These are phyloP conservation scores for Rapana venosa DNA, from an alignment of 2,888 invertebrate genomes.

Conservation along the genomic window DNA sequence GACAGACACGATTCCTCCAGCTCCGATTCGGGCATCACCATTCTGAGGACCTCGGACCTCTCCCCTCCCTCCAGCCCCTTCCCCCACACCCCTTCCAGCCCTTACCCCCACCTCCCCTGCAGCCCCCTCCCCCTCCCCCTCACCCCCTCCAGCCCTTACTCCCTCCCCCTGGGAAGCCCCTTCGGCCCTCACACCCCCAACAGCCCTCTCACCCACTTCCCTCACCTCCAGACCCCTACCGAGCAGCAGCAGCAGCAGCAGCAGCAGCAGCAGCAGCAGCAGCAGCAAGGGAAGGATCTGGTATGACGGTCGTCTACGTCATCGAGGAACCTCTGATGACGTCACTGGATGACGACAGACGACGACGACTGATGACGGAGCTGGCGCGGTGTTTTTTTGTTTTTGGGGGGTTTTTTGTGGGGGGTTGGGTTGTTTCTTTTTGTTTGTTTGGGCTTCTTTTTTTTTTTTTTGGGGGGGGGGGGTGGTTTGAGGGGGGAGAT, in stretches of 20 bases:
- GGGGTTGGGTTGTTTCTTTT: too few species aligned
- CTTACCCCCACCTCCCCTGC: constrained; percentile 58
- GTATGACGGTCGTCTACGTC: constrained; percentile 43
- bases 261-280: not conserved
- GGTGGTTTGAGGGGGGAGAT: too few species aligned
- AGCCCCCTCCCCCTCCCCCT: constrained; percentile 47
- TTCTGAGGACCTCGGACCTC: constrained; percentile 59
- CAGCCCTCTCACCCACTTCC: not conserved
- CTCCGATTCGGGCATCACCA: constrained; percentile 72
- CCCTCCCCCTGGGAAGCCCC: constrained; percentile 20
- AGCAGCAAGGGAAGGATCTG: constrained; percentile 53
- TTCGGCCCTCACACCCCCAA: constrained; percentile 21
- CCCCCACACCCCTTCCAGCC: constrained; percentile 59
- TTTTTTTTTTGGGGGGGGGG: too few species aligned
- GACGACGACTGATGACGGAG: too few species aligned
- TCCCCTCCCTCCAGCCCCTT: constrained; percentile 64
- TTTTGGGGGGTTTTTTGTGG: too few species aligned
- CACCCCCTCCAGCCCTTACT: constrained; percentile 43
- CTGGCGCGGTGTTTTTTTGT: too few species aligned
- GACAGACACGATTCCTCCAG: constrained; percentile 73
- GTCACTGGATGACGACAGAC: not conserved
- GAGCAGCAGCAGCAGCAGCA: constrained; percentile 48
- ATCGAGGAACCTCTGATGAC: not conserved
- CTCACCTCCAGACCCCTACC: constrained; percentile 34
- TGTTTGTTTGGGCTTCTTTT: too few species aligned